These are phyloP conservation scores for Cherax quadricarinatus DNA, from an alignment of 1,140 invertebrate genomes.

Conservation along the genomic window DNA sequence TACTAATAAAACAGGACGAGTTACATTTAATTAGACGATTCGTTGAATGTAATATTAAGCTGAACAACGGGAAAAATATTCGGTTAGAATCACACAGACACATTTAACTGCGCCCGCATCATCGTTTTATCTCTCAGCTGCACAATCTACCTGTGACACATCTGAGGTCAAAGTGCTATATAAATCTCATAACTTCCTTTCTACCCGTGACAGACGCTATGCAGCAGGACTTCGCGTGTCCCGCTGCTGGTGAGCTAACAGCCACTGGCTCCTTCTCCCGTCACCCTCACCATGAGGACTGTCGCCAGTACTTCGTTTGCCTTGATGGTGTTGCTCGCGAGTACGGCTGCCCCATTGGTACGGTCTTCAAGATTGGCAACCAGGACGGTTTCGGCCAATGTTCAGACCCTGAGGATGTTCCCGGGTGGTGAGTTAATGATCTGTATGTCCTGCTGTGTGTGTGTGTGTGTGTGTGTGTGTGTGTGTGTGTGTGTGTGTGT, in stretches of 20 bases:
- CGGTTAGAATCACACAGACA: too few species aligned
- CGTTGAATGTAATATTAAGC: too few species aligned
- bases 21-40: too few species aligned
- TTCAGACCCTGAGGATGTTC: constrained; percentile 94
- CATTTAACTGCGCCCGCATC: too few species aligned
- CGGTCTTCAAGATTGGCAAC: constrained; percentile 96
- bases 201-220: constrained; percentile 19
- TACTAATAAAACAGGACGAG: too few species aligned
- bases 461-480: not conserved
- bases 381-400: constrained; percentile 92
- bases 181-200: too few species aligned
- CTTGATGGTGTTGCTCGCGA: constrained; percentile 91
- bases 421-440: constrained; percentile 89
- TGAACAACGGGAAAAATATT: too few species aligned
- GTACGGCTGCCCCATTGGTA: constrained; percentile 96
- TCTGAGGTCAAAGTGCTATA: too few species aligned
- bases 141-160: too few species aligned
- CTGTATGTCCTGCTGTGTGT: not conserved
- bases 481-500: not conserved
- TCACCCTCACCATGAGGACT: constrained; percentile 95
- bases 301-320: constrained; percentile 94
- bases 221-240: constrained; percentile 89
- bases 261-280: constrained; percentile 91
- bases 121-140: too few species aligned
- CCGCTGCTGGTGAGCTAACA: constrained; percentile 85